These are phyloP conservation scores for Dryobotodes eremita DNA, from an alignment of 2,888 invertebrate genomes.

Conservation along the genomic window DNA sequence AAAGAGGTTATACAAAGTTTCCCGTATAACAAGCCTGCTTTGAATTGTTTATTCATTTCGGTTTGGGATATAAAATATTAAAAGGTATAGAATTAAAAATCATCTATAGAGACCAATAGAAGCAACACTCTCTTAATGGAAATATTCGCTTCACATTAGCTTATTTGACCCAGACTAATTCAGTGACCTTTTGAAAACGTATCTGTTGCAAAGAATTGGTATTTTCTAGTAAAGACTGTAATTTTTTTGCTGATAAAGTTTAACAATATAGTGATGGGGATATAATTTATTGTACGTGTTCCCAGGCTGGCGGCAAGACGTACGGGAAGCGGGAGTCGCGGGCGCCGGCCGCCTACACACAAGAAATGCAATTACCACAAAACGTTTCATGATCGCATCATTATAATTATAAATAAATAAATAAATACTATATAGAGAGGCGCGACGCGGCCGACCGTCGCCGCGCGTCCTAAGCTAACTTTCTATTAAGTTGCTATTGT, in stretches of 20 bases:
- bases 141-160: neutral
- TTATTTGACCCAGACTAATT: constrained; percentile 2
- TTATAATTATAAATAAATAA: constrained; percentile 74
- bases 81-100: neutral
- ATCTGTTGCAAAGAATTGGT: neutral
- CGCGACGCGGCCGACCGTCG: constrained; percentile 59
- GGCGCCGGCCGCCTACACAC: constrained; percentile 79
- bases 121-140: constrained; percentile 16
- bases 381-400: constrained; percentile 83
- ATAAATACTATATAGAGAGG: constrained; percentile 72
- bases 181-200: constrained; percentile 15
- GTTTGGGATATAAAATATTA: neutral
- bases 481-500: constrained; percentile 85
- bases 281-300: neutral
- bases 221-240: neutral
- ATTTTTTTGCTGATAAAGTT: neutral
- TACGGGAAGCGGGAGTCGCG: constrained; percentile 73
- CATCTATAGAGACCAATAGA: neutral
- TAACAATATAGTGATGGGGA: neutral
- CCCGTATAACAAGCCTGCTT: neutral
- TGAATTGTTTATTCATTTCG: neutral
- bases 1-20: neutral
- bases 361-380: constrained; percentile 87
- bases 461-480: constrained; percentile 80
- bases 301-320: constrained; percentile 82